These are phyloP conservation scores for Oncorhynchus keta DNA, from an alignment of 2,113 vertebrate genomes.

Conservation along the genomic window DNA sequence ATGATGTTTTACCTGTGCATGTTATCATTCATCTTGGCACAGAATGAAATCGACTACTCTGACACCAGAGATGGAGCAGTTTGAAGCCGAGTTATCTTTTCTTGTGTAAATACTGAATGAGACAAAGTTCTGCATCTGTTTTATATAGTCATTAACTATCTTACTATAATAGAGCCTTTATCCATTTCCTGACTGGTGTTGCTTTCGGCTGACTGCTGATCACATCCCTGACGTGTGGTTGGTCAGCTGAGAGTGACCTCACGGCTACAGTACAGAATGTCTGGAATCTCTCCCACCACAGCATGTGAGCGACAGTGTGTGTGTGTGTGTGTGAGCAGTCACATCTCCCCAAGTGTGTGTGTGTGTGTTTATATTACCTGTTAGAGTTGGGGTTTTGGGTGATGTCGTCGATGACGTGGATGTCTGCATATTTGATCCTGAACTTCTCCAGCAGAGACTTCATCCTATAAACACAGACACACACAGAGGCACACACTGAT, in stretches of 20 bases:
- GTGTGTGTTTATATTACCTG: conserved; percentile 77
- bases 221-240: background rate
- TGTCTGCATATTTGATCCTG: conserved; percentile 90
- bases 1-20: no score
- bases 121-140: background rate
- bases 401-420: conserved; percentile 88
- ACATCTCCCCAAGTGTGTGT: background rate
- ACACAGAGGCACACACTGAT: conserved; percentile 13
- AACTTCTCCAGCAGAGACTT: conserved; percentile 89
- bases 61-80: background rate
- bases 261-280: background rate
- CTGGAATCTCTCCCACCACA: background rate
- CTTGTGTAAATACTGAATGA: background rate
- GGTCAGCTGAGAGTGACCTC: background rate
- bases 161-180: no score
- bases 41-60: background rate
- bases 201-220: background rate
- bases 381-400: conserved; percentile 83
- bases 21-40: no score
- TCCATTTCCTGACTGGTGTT: no score
- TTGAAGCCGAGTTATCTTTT: background rate
- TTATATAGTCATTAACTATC: background rate
- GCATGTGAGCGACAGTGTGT: background rate
- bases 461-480: conserved; percentile 79
- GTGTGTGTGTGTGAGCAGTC: conserved; percentile 11